Base-by-base conservation (phyloP, 2,797 vertebrate genomes). In the Setipinna tenuifilis region DNA sequence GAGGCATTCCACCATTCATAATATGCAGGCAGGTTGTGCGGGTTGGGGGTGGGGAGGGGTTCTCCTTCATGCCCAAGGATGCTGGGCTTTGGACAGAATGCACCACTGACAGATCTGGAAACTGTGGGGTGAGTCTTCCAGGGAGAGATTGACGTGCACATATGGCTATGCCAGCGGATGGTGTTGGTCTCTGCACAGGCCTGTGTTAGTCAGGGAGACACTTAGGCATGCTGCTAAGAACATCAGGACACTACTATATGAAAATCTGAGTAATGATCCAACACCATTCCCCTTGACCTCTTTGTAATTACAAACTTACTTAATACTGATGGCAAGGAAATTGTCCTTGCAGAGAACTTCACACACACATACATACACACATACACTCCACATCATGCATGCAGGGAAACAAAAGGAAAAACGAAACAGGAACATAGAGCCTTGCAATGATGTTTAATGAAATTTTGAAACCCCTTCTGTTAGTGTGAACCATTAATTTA, bases 381-480 rank as follows among this genome's bases (percentile, higher is more conserved):
- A 87, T 94, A 93, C 90, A 91, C 93, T 91, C 90, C 88, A 91
- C 91, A 89, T 89, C 91, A 92, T 88, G 90, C 88, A 19, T 86
- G 82, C 23, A 86, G 88, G 85, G 16, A 87, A 83, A 91, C 87
- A 94, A 95, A 95, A 91, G 95, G 87, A 94, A 95, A 95, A 91
- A 95, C 93, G 92, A 93, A 95, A 93, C 94, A 83, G 93, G 94
- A 95, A 93, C 94, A 92, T 89, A 92, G 92, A 94, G 93, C 92
- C 93, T 95, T 95, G 94, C 92, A 95, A 95, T 93, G 93, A 95
- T 94, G 94, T 95, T 96, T 95, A 95, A 95, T 95, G 95, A 94
- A 94, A 94, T 94, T 95, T 95, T 94, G 94, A 92, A 94, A 90
- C 83, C 82, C 90, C 92, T 61, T 87, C 83, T 93, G 90, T 89